phyloP scores from a whole-genome alignment of 2,888 invertebrate species.

The Troides aeacus region DNA sequence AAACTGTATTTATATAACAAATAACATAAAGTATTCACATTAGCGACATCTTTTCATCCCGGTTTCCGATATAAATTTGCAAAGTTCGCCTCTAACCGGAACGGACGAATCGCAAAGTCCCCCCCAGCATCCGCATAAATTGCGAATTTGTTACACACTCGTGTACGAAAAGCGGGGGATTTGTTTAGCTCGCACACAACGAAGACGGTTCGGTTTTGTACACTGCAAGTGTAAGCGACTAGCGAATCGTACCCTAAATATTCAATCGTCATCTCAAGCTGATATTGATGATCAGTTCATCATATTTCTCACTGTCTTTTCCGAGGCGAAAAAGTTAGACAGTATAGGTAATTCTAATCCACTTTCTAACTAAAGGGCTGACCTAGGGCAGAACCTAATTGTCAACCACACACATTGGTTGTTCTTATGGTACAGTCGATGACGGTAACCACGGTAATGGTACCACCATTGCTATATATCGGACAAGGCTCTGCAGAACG shows the following conservation, averaged over 20 bases:
- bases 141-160: constrained; percentile 25
- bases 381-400: no score
- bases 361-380: no score
- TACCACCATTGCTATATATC: no score
- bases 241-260: not conserved
- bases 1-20: not conserved
- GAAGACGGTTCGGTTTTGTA: not conserved
- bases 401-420: no score
- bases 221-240: constrained; percentile 14
- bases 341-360: no score
- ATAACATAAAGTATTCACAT: constrained; percentile 18
- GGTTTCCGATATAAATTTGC: constrained; percentile 22
- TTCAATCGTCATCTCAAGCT: no score
- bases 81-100: constrained; percentile 16
- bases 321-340: no score
- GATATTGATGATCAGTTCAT: no score
- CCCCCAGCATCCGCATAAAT: constrained; percentile 24
- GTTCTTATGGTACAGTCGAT: no score
- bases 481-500: no score
- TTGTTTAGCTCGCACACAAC: constrained; percentile 24
- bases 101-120: constrained; percentile 21
- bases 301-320: no score
- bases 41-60: constrained; percentile 22
- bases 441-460: no score
- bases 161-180: constrained; percentile 18